Evolutionary conservation across 2,113 vertebrate species (phyloP).

Genomic region (Rattus norvegicus): DNA sequence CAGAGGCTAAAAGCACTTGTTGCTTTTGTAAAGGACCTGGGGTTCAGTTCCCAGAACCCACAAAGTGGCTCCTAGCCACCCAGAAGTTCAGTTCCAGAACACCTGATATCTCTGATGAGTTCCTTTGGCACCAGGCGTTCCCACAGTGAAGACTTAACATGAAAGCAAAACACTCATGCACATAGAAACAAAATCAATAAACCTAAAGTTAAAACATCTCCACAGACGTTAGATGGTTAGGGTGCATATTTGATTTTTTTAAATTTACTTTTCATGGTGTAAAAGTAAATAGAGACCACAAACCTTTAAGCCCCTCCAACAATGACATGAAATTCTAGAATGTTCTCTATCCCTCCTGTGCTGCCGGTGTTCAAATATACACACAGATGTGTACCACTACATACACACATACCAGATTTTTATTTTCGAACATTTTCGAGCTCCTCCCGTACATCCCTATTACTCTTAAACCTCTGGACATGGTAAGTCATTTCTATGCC

Average conservation of each 20-base stretch:
- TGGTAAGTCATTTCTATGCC: neutral
- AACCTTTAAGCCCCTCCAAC: neutral
- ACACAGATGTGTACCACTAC: neutral
- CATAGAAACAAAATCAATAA: neutral
- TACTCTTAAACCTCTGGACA: neutral
- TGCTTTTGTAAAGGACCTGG: neutral
- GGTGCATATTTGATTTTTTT: neutral
- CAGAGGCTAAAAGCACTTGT: neutral
- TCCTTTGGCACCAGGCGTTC: neutral
- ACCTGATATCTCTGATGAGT: neutral
- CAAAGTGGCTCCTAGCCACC: neutral
- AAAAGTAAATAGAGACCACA: neutral
- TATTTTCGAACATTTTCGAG: neutral
- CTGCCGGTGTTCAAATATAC: neutral
- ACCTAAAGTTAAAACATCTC: neutral
- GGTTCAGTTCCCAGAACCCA: neutral
- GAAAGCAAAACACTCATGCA: neutral
- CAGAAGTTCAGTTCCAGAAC: neutral
- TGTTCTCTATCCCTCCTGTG: neutral
- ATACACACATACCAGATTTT: neutral
- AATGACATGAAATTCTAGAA: constrained; percentile 1
- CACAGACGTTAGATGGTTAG: neutral
- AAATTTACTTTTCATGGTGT: neutral
- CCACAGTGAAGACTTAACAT: neutral
- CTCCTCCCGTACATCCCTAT: too few relatives aligned